Evolutionary conservation across 2,888 invertebrate genomes (phyloP).

Genomic region (Heliconius hortense): DNA sequence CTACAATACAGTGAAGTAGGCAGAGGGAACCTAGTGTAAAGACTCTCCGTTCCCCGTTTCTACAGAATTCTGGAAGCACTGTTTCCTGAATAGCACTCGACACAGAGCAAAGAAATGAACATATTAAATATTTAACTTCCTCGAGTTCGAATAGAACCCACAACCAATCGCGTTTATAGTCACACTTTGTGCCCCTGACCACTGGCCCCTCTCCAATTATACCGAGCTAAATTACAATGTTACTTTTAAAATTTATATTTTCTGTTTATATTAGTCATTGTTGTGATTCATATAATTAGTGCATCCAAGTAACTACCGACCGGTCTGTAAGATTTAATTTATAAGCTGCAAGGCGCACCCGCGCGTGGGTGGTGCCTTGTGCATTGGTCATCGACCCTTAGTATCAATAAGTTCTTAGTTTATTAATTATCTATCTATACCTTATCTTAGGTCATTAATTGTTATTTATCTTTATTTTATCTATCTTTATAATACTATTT

Average conservation of each 20-base stretch:
- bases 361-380: slow-evolving; percentile 19
- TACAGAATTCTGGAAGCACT: too few relatives aligned
- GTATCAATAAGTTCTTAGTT: slow-evolving; percentile 2
- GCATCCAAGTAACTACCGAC: slow-evolving; percentile 22
- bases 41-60: too few relatives aligned
- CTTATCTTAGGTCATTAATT: neutral
- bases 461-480: neutral
- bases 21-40: too few relatives aligned
- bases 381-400: slow-evolving; percentile 21
- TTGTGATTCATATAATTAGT: slow-evolving; percentile 18
- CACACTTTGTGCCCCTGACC: too few relatives aligned
- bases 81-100: too few relatives aligned
- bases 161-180: too few relatives aligned
- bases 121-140: too few relatives aligned
- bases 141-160: too few relatives aligned
- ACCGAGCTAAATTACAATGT: neutral
- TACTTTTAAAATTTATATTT: neutral
- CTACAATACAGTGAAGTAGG: too few relatives aligned
- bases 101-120: too few relatives aligned
- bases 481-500: neutral
- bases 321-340: slow-evolving; percentile 29
- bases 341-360: slow-evolving; percentile 21
- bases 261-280: neutral
- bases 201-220: neutral
- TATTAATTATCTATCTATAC: neutral